Base-by-base conservation (phyloP, 2,113 vertebrate species). In the Pseudorectes ferrugineus region DNA sequence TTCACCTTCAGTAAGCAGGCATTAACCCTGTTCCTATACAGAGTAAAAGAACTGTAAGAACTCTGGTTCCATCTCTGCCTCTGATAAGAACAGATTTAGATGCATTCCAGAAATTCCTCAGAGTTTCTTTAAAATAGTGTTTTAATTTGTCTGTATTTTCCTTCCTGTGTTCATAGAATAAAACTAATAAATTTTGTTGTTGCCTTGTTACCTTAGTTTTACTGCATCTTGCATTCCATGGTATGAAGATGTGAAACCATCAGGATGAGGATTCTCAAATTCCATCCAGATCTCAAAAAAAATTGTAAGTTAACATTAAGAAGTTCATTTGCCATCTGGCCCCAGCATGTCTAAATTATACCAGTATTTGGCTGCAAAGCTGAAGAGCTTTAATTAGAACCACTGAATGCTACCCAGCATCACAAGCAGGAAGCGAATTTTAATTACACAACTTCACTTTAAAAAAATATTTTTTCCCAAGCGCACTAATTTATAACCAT, bases 341-440 rank as follows among this genome's bases (percentile, higher is more conserved):
- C 81, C n/a, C 89, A 85, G 61, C 22, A 72, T 26, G 49, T 77
- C 77, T 89, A 3, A 55, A 31, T 59, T 43, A 55, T 5, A 81
- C 40, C 68, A 94, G 77, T 59, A 72, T 72, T 67, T 78, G 48
- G 77, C 73, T 89, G 73, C 48, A 67, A 89, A 93, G 80, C 84
- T 68, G 57, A 55, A 89, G 28, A 71, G 31, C 80, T 91, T 94
- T 96, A 89, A 94, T 87, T 91, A 89, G 87, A 96, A 87, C 62
- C 57, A 91, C 46, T 43, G 77, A 91, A 78, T 81, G 33, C 59
- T 61, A 82, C 51, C 61, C 89, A 84, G 70, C 49, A 52, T 68
- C n/a, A 40, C 45, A 83, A 79, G 67, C 52, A 72, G 43, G 65
- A 95, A 84, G 46, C 3, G 26, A 57, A 87, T 70, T 70, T 89